phyloP scores from a whole-genome alignment of 2,113 vertebrate species.

The Dendropsophus ebraccatus region DNA sequence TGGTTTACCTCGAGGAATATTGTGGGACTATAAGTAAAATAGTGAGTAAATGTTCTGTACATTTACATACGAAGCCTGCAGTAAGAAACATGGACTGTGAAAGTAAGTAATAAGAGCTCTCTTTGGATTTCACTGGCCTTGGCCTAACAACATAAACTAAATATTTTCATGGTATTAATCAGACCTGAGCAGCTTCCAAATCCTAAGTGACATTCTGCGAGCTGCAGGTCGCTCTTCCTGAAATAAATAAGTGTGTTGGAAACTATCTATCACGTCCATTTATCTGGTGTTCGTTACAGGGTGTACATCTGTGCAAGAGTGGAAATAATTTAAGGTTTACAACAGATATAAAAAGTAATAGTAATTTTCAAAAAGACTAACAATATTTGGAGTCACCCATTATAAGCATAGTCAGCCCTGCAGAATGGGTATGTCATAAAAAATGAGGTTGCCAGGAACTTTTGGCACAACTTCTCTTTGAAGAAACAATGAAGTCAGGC shows the following conservation, averaged over 20 bases:
- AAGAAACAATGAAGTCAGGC: background rate
- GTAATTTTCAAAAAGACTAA: background rate
- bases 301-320: background rate
- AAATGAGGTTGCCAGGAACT: background rate
- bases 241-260: constrained; percentile 42
- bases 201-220: constrained; percentile 27
- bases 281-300: constrained; percentile 10
- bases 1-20: background rate
- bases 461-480: background rate
- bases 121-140: constrained; percentile 6
- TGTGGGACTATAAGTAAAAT: background rate
- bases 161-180: constrained; percentile 41
- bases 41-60: background rate
- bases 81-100: background rate
- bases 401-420: background rate
- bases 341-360: constrained; percentile 4
- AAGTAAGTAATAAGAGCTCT: background rate
- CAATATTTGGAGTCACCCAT: background rate
- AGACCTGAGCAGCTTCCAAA: constrained; percentile 19
- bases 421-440: background rate
- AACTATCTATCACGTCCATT: constrained; percentile 22
- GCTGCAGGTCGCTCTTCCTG: constrained; percentile 14
- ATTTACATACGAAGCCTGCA: background rate
- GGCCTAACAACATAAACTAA: background rate
- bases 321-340: background rate